phyloP scores from a whole-genome alignment of 2,888 invertebrate genomes.

The Tribolium freemani region DNA sequence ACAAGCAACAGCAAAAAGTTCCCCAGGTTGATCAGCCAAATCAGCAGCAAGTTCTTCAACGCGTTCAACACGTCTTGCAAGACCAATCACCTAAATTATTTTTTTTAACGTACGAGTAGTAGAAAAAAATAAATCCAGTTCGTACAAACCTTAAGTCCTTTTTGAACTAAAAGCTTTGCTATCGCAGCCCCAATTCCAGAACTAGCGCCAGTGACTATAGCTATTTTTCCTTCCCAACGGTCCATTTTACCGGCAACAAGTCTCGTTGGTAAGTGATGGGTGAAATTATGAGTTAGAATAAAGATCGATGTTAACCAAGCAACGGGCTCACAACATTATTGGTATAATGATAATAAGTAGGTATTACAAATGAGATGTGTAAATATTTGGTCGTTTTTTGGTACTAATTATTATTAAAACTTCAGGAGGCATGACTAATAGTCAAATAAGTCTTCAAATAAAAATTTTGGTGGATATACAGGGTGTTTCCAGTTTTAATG shows the following conservation, averaged over 20 bases:
- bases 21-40: conserved; percentile 47
- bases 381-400: too few species aligned
- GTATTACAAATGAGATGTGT: too few species aligned
- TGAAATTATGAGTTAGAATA: not conserved
- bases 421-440: too few species aligned
- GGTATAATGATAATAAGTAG: too few species aligned
- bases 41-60: conserved; percentile 49
- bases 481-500: too few species aligned
- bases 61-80: conserved; percentile 53
- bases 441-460: too few species aligned
- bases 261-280: not conserved
- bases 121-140: not conserved
- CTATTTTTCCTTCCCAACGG: conserved; percentile 27
- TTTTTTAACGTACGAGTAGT: too few species aligned
- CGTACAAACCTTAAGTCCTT: conserved; percentile 13
- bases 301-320: not conserved
- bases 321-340: not conserved
- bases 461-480: too few species aligned
- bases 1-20: conserved; percentile 49
- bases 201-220: conserved; percentile 31
- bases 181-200: conserved; percentile 31
- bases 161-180: conserved; percentile 13
- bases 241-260: conserved; percentile 12
- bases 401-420: too few species aligned
- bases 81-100: conserved; percentile 51